Base-by-base conservation (phyloP, 2,797 vertebrate genomes). In the Catamblyrhynchus diadema region DNA sequence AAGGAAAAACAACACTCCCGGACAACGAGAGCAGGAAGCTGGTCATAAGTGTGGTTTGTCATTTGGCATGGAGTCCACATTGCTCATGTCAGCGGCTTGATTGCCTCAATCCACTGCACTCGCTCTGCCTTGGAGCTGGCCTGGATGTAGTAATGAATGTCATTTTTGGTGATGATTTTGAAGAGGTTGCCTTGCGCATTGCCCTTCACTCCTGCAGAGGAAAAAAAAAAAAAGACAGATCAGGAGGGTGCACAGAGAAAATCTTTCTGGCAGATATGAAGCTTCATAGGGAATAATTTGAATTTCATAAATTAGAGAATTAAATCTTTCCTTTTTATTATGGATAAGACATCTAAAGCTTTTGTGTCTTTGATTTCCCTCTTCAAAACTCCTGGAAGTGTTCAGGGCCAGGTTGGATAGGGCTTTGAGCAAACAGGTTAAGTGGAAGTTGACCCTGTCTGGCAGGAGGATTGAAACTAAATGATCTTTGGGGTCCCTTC, bases 101-200 rank as follows among this genome's bases (percentile, higher is more conserved):
- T 99, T 25, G 99, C 99, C 67, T 99, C 98, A 30, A 99, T 99
- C 99, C 99, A 99, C 69, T 98, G 98, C 85, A 98, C 98, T 97
- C 99, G 98, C 94, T 99, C 98, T 95, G 98, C 97, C 51, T 98
- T 98, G 86, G 98, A 98, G 66, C 99, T 99, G 47, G 99, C 99
- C 98, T 99, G 99, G 88, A 99, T 99, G 89, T 99, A 99, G 97
- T 99, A 99, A 93, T 98, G 98, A 48, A 95, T 97, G 94, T 99
- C 98, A 10, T 98, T 97, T 95, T 98, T 98, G 28, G 99, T 99
- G 96, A 99, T 99, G 97, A 99, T 99, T 97, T 99, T 99, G 95
- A 99, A 99, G 87, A 99, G 97, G 94, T 99, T 99, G 87, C 99
- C 99, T 93, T 99, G 99, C 83, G 99, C 98, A 62, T 99, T 99